Conservation (phyloP, 2,797 vertebrate genomes). For the Pygocentrus nattereri region DNA sequence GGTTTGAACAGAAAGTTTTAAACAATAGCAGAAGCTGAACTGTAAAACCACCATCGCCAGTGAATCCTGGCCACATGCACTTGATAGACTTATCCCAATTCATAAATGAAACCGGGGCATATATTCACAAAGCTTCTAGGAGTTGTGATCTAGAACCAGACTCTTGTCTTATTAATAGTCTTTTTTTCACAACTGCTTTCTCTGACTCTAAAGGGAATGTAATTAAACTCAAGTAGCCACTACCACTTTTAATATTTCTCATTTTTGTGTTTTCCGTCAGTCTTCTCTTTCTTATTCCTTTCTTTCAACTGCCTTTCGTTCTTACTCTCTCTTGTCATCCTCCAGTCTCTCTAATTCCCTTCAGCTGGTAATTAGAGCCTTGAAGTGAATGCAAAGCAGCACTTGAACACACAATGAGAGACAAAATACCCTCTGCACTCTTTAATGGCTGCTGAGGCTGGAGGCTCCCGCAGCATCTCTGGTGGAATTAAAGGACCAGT, state of each 20-base stretch:
- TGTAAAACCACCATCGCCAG: neutral
- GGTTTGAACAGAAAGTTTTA: conserved; percentile 18
- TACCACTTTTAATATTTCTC: neutral
- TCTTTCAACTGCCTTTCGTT: neutral
- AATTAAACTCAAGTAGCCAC: neutral
- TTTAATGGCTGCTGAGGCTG: conserved; percentile 19
- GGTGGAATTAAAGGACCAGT: conserved; percentile 17
- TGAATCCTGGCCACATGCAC: conserved; percentile 12
- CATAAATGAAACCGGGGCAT: neutral
- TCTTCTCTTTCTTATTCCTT: conserved; percentile 26
- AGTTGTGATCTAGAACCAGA: neutral
- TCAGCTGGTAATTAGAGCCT: conserved; percentile 44
- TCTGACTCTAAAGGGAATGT: neutral
- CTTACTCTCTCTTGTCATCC: conserved; percentile 2
- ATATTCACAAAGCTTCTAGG: neutral
- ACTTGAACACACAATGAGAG: conserved; percentile 33
- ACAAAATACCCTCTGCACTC: conserved; percentile 32
- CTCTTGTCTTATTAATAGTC: neutral
- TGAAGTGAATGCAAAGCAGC: conserved; percentile 31
- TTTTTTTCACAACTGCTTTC: conserved; percentile 9
- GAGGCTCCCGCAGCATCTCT: conserved; percentile 19
- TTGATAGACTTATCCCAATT: conserved; percentile 3
- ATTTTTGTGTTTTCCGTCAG: conserved; percentile 21
- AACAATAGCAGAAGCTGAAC: neutral
- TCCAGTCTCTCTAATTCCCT: conserved; percentile 19